Evolutionary conservation across 2,888 invertebrate genomes (phyloP).

Genomic region (Mesorhabditis sp.): DNA sequence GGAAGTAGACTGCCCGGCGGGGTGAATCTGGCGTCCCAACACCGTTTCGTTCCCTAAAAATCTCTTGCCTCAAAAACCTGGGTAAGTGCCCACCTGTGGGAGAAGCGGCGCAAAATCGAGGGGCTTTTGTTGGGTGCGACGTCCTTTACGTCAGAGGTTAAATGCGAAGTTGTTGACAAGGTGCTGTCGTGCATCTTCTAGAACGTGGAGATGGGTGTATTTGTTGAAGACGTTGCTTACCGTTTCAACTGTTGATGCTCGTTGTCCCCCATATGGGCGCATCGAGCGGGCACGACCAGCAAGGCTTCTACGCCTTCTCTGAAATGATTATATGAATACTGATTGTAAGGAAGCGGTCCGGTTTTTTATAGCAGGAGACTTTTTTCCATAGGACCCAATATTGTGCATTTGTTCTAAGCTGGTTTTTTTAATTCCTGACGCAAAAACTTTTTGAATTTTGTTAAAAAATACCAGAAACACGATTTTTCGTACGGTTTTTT

Average conservation of each 20-base stretch:
- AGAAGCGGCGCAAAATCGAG: not conserved
- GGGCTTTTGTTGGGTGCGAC: constrained; percentile 6
- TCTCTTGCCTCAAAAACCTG: not conserved
- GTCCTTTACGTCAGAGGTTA: not conserved
- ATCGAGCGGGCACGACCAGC: not conserved
- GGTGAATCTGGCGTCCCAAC: constrained; percentile 5
- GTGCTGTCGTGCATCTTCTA: constrained; percentile 6
- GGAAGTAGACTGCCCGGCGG: not conserved
- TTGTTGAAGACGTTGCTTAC: not conserved
- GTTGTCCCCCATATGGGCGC: not conserved
- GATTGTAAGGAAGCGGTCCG: not conserved
- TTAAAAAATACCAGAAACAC: too few species aligned
- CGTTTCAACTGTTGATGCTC: not conserved
- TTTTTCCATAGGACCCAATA: too few species aligned
- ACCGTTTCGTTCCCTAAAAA: constrained; percentile 2
- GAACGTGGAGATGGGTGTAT: not conserved
- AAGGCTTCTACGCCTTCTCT: constrained; percentile 2
- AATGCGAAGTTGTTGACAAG: not conserved
- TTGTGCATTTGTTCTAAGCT: too few species aligned
- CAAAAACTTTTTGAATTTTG: too few species aligned
- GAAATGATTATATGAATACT: not conserved
- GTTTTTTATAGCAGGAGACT: too few species aligned
- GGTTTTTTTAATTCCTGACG: too few species aligned
- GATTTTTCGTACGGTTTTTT: too few species aligned
- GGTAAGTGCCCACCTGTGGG: not conserved